These are phyloP conservation scores for Trissoscelio sp. DNA, from an alignment of 2,888 invertebrate genomes.

Conservation along the genomic window DNA sequence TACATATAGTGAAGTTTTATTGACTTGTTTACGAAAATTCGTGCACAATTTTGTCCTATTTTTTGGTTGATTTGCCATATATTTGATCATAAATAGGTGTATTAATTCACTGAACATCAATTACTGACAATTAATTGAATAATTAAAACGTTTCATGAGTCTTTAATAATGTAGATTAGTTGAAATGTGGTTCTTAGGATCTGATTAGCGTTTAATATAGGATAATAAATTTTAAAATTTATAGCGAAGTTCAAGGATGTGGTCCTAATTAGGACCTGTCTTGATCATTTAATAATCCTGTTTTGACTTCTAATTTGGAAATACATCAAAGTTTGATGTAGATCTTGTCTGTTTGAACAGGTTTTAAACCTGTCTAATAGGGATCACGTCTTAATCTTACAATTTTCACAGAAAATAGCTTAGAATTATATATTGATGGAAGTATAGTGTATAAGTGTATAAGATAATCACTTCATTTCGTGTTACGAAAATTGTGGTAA, in stretches of 20 bases:
- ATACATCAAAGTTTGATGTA: constrained; percentile 48
- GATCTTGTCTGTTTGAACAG: constrained; percentile 24
- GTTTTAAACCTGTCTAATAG: constrained; percentile 36
- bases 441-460: not conserved
- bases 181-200: constrained; percentile 28
- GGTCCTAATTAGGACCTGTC: constrained; percentile 53
- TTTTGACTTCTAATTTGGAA: constrained; percentile 58
- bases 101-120: constrained; percentile 16
- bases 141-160: constrained; percentile 43
- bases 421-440: not conserved
- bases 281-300: constrained; percentile 56
- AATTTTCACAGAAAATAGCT: constrained; percentile 3
- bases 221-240: constrained; percentile 38
- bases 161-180: constrained; percentile 28
- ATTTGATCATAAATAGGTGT: not conserved
- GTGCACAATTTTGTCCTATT: not conserved
- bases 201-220: constrained; percentile 43
- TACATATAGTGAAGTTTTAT: not conserved
- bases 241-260: constrained; percentile 32
- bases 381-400: constrained; percentile 12
- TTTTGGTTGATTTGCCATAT: not conserved
- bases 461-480: too few relatives aligned
- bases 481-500: not conserved
- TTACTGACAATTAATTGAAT: constrained; percentile 48
- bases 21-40: constrained; percentile 19